A percentile compares a stretch with the other conserved stretches of the same genome.
These are phyloP conservation scores for Glareola pratincola DNA, from an alignment of 2,113 vertebrate genomes.

Conservation along the genomic window DNA sequence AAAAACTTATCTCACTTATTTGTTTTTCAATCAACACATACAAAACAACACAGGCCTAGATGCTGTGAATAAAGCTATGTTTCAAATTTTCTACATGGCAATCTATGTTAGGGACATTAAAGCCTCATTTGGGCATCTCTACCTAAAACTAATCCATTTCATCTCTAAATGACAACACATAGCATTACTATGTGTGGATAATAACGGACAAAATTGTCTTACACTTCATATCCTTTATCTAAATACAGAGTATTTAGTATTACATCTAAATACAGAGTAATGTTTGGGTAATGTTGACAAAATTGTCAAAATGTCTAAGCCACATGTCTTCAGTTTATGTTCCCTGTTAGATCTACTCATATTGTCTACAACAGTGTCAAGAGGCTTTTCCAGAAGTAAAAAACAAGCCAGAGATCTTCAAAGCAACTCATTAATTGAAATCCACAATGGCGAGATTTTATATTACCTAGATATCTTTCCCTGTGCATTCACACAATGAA, in stretches of 20 bases:
- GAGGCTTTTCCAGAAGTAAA: neutral
- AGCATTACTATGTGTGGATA: neutral
- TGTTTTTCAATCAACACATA: neutral
- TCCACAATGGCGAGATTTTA: neutral
- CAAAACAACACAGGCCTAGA: neutral
- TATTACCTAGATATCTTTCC: neutral
- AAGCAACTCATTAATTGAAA: neutral
- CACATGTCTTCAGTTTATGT: neutral
- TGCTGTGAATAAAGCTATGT: neutral
- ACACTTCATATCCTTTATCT: neutral
- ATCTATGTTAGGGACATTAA: neutral
- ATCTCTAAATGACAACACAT: fast-evolving
- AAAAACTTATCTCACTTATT: neutral
- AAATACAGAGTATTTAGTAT: neutral
- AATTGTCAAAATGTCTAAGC: neutral
- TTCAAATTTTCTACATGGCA: neutral
- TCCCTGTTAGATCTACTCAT: neutral
- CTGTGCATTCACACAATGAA: neutral
- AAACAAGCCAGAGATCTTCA: neutral
- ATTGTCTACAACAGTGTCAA: neutral
- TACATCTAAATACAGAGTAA: neutral
- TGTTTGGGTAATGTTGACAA: neutral
- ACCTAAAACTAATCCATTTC: neutral
- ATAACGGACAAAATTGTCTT: neutral
- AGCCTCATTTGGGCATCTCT: neutral